phyloP scores from a whole-genome alignment of 2,797 vertebrate genomes.

The Lycodopsis pacificus region DNA sequence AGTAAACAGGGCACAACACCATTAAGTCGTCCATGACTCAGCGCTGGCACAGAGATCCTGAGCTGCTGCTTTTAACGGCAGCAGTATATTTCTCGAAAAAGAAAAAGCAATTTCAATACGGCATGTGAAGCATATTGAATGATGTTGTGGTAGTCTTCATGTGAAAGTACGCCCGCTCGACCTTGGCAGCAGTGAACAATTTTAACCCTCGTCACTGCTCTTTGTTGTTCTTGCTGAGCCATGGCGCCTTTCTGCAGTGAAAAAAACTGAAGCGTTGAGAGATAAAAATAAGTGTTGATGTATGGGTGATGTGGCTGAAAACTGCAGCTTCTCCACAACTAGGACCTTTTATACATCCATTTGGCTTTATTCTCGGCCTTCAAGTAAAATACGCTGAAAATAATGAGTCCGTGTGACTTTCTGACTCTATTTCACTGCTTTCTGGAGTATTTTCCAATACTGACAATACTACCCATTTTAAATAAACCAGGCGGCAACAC shows the following conservation, averaged over 20 bases:
- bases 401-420: background rate
- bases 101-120: slow-evolving; percentile 22
- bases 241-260: background rate
- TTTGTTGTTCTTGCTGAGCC: slow-evolving; percentile 28
- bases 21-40: slow-evolving; percentile 67
- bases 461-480: background rate
- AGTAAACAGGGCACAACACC: slow-evolving; percentile 65
- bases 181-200: slow-evolving; percentile 7
- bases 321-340: slow-evolving; percentile 3
- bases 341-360: background rate
- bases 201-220: slow-evolving; percentile 10
- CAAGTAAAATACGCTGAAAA: background rate
- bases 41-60: slow-evolving; percentile 40
- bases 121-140: slow-evolving; percentile 22
- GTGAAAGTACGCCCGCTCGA: slow-evolving; percentile 27
- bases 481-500: background rate
- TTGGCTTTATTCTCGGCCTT: background rate
- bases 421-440: background rate
- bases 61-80: slow-evolving; percentile 42
- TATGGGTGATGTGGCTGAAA: slow-evolving; percentile 8
- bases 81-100: background rate
- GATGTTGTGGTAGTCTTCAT: slow-evolving; percentile 16
- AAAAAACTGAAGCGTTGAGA: slow-evolving; percentile 9
- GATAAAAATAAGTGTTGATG: background rate
- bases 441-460: background rate